Conservation (phyloP, 37 sponge, comb jelly and placozoan genomes). For the Diacarnus erythraeanus region DNA sequence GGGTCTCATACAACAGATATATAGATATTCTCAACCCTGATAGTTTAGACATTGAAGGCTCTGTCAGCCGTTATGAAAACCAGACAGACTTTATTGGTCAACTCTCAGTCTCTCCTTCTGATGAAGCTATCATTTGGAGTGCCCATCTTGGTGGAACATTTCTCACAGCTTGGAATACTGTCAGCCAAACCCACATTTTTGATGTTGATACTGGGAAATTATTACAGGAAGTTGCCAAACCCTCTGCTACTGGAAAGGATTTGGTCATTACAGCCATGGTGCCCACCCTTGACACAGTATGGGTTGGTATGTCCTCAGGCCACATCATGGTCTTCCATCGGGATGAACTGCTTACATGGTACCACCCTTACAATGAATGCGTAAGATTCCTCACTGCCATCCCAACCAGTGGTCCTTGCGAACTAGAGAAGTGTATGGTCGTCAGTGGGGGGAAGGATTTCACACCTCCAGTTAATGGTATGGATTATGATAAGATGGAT, state of each 20-base stretch:
- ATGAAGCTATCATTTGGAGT: conserved; percentile 66
- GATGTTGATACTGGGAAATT: conserved; percentile 19
- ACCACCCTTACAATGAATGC: conserved; percentile 48
- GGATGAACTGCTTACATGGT: conserved; percentile 36
- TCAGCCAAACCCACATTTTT: conserved; percentile 28
- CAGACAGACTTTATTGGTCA: conserved; percentile 33
- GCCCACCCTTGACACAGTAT: conserved; percentile 68
- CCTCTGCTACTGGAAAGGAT: not conserved
- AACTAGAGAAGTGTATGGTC: conserved; percentile 63
- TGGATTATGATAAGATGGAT: not conserved
- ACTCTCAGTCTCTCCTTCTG: conserved; percentile 24
- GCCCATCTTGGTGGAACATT: conserved; percentile 52
- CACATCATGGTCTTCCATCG: conserved; percentile 66
- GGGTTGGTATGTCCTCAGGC: conserved; percentile 77
- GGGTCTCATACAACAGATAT: conserved; percentile 54
- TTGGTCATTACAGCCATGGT: conserved; percentile 60
- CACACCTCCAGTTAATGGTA: conserved; percentile 1
- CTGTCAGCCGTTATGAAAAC: not conserved
- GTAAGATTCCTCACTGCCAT: conserved; percentile 57
- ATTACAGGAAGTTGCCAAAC: not conserved
- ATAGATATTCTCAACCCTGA: conserved; percentile 51
- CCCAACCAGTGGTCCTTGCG: conserved; percentile 45
- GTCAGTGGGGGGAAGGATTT: conserved; percentile 62
- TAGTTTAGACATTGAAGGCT: conserved; percentile 36
- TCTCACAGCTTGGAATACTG: conserved; percentile 61